These are phyloP conservation scores for Oreortyx pictus DNA, from an alignment of 2,797 vertebrate genomes.

Conservation along the genomic window DNA sequence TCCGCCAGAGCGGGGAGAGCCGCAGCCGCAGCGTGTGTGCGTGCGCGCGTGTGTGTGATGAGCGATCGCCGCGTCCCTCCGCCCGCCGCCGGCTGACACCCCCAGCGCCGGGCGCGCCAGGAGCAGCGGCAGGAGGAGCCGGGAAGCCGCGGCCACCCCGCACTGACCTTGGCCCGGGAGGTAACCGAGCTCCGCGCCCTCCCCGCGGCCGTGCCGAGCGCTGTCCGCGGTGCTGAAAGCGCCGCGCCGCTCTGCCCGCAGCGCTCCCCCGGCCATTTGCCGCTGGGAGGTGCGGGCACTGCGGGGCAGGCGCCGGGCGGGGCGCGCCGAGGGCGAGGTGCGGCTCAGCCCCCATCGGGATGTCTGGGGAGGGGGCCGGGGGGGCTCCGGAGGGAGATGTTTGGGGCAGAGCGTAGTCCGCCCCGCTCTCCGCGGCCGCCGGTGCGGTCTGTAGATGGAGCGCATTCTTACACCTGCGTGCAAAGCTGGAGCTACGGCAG, in stretches of 20 bases:
- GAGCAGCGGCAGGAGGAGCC: conserved; percentile 28
- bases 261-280: conserved; percentile 40
- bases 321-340: conserved; percentile 52
- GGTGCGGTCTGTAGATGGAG: conserved; percentile 32
- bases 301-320: conserved; percentile 47
- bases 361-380: neutral
- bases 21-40: conserved; percentile 31
- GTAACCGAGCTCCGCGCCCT: conserved; percentile 29
- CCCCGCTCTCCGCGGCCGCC: neutral
- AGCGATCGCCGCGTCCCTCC: conserved; percentile 63
- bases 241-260: neutral
- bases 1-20: conserved; percentile 56
- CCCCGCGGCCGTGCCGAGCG: neutral
- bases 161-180: conserved; percentile 80
- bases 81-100: conserved; percentile 76
- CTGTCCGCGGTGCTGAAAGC: neutral
- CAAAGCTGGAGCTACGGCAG: conserved; percentile 34
- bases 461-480: conserved; percentile 51
- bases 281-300: neutral
- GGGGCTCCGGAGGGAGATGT: neutral
- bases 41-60: conserved; percentile 66
- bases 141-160: conserved; percentile 22
- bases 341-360: neutral
- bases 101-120: conserved; percentile 59
- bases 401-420: neutral